A percentile compares a stretch with the other conserved stretches of the same genome.
Conservation (phyloP, 2,888 invertebrate species). For the Epistrophe grossulariae region DNA sequence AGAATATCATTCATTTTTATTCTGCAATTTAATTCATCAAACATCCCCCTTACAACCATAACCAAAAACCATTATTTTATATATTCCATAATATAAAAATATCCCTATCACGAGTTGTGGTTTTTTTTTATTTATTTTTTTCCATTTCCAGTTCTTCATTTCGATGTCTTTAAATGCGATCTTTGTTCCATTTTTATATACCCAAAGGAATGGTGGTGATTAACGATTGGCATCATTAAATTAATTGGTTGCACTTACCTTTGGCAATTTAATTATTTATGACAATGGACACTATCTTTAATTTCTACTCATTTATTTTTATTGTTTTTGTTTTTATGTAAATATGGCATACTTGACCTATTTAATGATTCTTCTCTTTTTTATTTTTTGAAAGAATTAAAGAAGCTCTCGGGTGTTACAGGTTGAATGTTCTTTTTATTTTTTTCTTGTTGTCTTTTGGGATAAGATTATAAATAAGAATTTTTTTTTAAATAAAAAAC, state of each 20-base stretch:
- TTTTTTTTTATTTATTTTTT: background rate
- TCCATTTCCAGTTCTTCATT: background rate
- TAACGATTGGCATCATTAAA: slow-evolving; percentile 34
- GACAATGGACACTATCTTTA: slow-evolving; percentile 14
- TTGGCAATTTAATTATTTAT: slow-evolving; percentile 32
- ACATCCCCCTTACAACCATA: background rate
- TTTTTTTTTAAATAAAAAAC: background rate
- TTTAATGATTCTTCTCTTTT: background rate
- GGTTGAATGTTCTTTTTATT: background rate
- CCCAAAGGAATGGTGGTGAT: slow-evolving; percentile 8
- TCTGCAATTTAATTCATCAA: background rate
- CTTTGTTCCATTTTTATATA: background rate
- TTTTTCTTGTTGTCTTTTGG: background rate
- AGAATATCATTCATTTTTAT: background rate
- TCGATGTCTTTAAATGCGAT: slow-evolving; percentile 4
- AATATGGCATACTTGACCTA: slow-evolving; percentile 15
- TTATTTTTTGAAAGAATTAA: background rate
- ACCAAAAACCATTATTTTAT: background rate
- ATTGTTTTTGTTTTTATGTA: background rate
- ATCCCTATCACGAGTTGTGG: background rate
- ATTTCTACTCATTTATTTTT: background rate
- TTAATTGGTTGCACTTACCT: slow-evolving; percentile 32
- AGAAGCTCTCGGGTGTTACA: background rate
- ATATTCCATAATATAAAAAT: background rate
- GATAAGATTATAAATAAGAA: background rate